phyloP scores from a whole-genome alignment of 2,113 vertebrate genomes.

The Phalacrocorax brasilianus region DNA sequence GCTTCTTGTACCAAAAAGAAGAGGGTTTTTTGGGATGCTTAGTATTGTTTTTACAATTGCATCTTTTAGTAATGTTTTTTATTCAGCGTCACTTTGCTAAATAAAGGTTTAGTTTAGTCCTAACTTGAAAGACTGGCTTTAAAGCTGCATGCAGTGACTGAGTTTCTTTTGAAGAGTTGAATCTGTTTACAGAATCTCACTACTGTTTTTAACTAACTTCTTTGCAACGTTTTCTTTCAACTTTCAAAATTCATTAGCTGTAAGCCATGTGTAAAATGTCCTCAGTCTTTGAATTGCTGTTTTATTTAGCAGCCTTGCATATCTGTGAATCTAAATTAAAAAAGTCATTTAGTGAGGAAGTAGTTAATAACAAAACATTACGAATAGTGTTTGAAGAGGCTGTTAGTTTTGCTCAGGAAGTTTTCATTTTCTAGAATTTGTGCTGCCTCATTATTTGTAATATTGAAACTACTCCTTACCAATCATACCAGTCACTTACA shows the following conservation, averaged over 20 bases:
- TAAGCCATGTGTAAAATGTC: slow-evolving; percentile 33
- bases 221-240: slow-evolving; percentile 12
- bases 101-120: neutral
- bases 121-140: slow-evolving; percentile 26
- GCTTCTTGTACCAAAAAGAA: neutral
- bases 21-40: neutral
- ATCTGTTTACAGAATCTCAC: slow-evolving; percentile 17
- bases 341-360: slow-evolving; percentile 33
- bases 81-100: neutral
- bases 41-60: neutral
- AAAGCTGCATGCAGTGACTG: neutral
- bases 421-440: slow-evolving; percentile 51
- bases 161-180: slow-evolving; percentile 34
- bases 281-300: slow-evolving; percentile 2
- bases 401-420: slow-evolving; percentile 51
- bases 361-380: slow-evolving; percentile 50
- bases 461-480: slow-evolving; percentile 44
- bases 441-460: slow-evolving; percentile 64
- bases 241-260: slow-evolving; percentile 21
- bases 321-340: slow-evolving; percentile 24
- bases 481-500: neutral
- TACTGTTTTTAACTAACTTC: slow-evolving; percentile 26
- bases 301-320: neutral
- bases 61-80: neutral
- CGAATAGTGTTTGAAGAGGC: neutral